A percentile compares a stretch with the other conserved stretches of the same genome.
Conservation (phyloP, 2,888 invertebrate species). For the Phrixothrix hirtus region DNA sequence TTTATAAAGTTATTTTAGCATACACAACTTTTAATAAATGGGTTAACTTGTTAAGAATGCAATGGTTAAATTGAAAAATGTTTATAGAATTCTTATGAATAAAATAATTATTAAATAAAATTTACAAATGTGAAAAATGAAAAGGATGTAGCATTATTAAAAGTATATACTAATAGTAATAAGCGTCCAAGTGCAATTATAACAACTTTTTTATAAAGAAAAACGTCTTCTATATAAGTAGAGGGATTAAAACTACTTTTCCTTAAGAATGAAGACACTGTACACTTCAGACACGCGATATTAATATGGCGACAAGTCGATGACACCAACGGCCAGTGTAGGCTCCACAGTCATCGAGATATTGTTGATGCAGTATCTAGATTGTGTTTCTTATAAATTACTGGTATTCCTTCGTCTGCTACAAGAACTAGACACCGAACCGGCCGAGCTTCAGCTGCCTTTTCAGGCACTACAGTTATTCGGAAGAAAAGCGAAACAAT, state of each 20-base stretch:
- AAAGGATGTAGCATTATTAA: constrained; percentile 19
- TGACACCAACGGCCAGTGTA: constrained; percentile 53
- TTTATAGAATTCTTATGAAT: too few relatives aligned
- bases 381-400: constrained; percentile 55
- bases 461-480: constrained; percentile 53
- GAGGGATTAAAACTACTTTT: constrained; percentile 49
- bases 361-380: constrained; percentile 54
- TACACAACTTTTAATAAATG: too few relatives aligned
- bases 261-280: constrained; percentile 50
- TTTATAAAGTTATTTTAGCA: too few relatives aligned
- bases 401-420: constrained; percentile 48
- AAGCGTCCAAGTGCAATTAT: constrained; percentile 40
- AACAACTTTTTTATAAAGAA: constrained; percentile 43
- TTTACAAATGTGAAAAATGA: constrained; percentile 14
- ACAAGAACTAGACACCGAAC: constrained; percentile 51
- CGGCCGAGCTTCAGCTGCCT: constrained; percentile 47
- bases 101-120: too few relatives aligned
- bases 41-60: too few relatives aligned
- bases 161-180: constrained; percentile 25
- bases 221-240: constrained; percentile 47
- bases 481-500: constrained; percentile 48
- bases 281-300: constrained; percentile 51
- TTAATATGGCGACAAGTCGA: constrained; percentile 56
- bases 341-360: constrained; percentile 52
- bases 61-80: too few relatives aligned